phyloP scores from a whole-genome alignment of 2,113 vertebrate genomes.

The Monopterus albus region DNA sequence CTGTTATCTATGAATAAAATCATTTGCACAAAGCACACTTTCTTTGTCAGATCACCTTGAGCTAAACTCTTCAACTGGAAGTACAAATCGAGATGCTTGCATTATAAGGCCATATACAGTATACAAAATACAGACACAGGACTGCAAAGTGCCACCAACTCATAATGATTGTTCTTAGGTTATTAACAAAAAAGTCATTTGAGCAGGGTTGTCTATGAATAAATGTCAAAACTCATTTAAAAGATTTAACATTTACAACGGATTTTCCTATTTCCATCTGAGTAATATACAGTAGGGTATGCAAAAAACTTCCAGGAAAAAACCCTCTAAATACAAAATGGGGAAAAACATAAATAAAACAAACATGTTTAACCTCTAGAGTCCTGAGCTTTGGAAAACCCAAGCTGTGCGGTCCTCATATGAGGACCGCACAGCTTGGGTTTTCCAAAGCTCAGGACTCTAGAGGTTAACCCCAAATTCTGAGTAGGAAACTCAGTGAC shows the following conservation, averaged over 20 bases:
- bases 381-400: too few species aligned
- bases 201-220: too few species aligned
- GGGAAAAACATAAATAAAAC: not conserved
- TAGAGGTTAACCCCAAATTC: not conserved
- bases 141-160: not conserved
- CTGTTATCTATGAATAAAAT: constrained; percentile 66
- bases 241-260: not conserved
- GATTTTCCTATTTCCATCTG: not conserved
- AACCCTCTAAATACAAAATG: not conserved
- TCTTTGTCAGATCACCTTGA: not conserved
- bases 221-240: too few species aligned
- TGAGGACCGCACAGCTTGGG: too few species aligned
- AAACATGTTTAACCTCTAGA: too few species aligned
- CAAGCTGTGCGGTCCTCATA: too few species aligned
- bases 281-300: not conserved
- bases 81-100: not conserved
- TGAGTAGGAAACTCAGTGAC: not conserved
- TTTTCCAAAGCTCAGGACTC: too few species aligned
- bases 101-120: too few species aligned
- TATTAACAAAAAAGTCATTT: not conserved
- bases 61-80: not conserved
- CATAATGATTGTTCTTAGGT: not conserved
- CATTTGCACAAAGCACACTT: constrained; percentile 52
- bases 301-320: constrained; percentile 1
- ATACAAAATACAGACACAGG: too few species aligned